A percentile compares a stretch with the other conserved stretches of the same genome.
phyloP scores from a whole-genome alignment of 2,888 invertebrate species.

The Ommatoiulus sabulosus region DNA sequence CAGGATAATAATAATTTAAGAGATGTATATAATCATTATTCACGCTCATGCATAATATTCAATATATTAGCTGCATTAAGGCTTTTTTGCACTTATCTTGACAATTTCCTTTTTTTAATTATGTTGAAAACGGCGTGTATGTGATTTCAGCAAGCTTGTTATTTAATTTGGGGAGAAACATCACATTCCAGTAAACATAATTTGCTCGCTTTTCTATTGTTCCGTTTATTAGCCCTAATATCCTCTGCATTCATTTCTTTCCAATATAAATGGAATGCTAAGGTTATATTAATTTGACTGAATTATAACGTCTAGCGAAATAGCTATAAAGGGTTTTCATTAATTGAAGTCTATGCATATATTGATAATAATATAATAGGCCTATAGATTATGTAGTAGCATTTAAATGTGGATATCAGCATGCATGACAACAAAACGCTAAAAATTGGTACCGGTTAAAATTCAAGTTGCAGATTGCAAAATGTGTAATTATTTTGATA shows the following conservation, averaged over 20 bases:
- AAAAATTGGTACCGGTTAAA: background rate
- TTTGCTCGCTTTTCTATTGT: background rate
- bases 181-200: background rate
- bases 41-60: background rate
- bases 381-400: background rate
- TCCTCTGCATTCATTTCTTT: background rate
- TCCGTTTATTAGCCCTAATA: background rate
- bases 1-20: too few species aligned
- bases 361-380: background rate
- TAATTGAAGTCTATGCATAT: slow-evolving; percentile 4
- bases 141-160: background rate
- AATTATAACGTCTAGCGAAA: background rate
- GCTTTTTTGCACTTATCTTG: background rate
- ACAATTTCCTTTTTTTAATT: background rate
- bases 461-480: background rate
- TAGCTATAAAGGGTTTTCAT: background rate
- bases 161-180: background rate
- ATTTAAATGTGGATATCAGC: background rate
- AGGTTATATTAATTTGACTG: background rate
- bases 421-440: background rate
- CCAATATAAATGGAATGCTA: background rate
- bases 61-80: too few species aligned
- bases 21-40: background rate
- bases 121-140: background rate
- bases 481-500: slow-evolving; percentile 11